phyloP scores from a whole-genome alignment of 2,113 vertebrate species.

The Colossoma macropomum region DNA sequence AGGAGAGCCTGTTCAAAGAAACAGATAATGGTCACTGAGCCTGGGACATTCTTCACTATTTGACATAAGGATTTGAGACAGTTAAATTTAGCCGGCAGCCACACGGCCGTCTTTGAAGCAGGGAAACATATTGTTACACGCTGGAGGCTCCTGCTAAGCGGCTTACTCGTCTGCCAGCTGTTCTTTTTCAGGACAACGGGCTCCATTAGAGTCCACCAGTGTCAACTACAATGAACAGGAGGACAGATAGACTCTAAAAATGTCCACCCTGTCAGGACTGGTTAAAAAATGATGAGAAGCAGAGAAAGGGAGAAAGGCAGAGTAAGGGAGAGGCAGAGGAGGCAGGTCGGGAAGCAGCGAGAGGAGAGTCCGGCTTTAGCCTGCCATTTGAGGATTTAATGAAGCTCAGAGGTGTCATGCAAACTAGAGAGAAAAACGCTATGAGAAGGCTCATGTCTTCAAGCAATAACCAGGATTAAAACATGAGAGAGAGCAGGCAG shows the following conservation, averaged over 20 bases:
- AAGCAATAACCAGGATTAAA: conserved; percentile 34
- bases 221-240: not conserved
- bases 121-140: conserved; percentile 20
- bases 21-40: conserved; percentile 26
- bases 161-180: conserved; percentile 20
- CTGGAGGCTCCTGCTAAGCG: conserved; percentile 26
- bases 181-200: conserved; percentile 21
- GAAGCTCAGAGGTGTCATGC: conserved; percentile 42
- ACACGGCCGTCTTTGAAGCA: conserved; percentile 16
- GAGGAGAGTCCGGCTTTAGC: conserved; percentile 1
- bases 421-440: conserved; percentile 45
- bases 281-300: conserved; percentile 4
- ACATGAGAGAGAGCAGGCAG: conserved; percentile 46
- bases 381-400: conserved; percentile 47
- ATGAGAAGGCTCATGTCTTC: conserved; percentile 46
- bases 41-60: conserved; percentile 22
- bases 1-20: conserved; percentile 84
- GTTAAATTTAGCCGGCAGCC: conserved; percentile 23
- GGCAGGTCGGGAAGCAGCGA: conserved; percentile 4
- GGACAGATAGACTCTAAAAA: conserved; percentile 17
- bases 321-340: conserved; percentile 2
- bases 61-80: conserved; percentile 23
- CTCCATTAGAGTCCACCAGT: conserved; percentile 12
- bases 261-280: not conserved
- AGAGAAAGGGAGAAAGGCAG: conserved; percentile 8